phyloP scores from a whole-genome alignment of 2,797 vertebrate genomes.

The Salarias fasciatus region DNA sequence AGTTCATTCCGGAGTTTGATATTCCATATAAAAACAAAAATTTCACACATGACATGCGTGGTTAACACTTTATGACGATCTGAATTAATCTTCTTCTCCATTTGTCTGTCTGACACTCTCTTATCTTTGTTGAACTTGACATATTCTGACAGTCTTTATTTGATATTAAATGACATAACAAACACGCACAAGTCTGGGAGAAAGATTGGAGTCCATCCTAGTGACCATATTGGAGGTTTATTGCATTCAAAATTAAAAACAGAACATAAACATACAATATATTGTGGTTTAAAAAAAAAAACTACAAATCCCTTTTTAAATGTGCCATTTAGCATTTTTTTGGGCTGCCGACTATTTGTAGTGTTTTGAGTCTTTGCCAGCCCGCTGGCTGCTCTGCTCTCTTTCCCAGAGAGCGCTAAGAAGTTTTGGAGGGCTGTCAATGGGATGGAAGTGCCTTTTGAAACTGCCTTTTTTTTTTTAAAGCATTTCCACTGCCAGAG shows the following conservation, averaged over 20 bases:
- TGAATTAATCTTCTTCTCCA: too few species aligned
- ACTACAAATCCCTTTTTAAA: constrained; percentile 30
- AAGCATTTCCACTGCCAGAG: constrained; percentile 12
- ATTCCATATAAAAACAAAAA: too few species aligned
- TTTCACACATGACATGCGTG: too few species aligned
- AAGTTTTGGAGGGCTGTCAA: constrained; percentile 47
- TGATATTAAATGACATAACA: not conserved
- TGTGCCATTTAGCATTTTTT: constrained; percentile 9
- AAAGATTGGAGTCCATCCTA: not conserved
- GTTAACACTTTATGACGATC: too few species aligned
- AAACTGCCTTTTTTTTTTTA: constrained; percentile 14
- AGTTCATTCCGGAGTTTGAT: too few species aligned
- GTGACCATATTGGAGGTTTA: not conserved
- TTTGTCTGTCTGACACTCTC: too few species aligned
- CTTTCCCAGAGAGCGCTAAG: constrained; percentile 35
- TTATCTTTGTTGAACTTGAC: too few species aligned
- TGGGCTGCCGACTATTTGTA: constrained; percentile 7
- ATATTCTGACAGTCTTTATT: not conserved
- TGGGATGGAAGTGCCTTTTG: constrained; percentile 28
- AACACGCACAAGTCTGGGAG: not conserved
- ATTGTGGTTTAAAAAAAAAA: constrained; percentile 16
- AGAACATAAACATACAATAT: not conserved
- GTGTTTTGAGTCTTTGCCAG: constrained; percentile 21
- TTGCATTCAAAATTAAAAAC: constrained; percentile 8
- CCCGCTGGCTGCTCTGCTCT: constrained; percentile 34